Evolutionary conservation across 2,797 vertebrate genomes (phyloP), one percentile per base, ranked within the genome.

Genomic region (Antrozous pallidus): DNA sequence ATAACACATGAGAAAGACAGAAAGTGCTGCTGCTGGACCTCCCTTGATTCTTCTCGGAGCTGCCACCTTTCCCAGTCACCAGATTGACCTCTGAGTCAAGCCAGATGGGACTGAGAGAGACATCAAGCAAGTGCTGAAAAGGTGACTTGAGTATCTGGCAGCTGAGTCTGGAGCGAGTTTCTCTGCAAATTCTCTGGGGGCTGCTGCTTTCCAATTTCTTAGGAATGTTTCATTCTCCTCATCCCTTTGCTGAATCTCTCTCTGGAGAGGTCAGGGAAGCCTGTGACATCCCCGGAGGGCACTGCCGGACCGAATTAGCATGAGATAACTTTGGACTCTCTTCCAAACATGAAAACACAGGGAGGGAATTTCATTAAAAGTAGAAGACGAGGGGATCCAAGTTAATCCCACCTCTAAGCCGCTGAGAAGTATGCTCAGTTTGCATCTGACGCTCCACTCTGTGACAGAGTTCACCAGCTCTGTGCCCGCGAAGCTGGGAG

Each of bases 251-350:
- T 97, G 97, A 97, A 96, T 98, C 98, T 98, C 98, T 98, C 98
- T 98, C 98, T 97, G 97, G 98, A 98, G 98, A 98, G 99, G 99
- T 99, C 99, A 99, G 97, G 98, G 98, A 99, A 98, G 98, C 98
- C 98, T 98, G 98, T 98, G 98, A 99, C 98, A 98, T 99, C 98
- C 98, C 99, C 98, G 98, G 99, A 99, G 99, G 99, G 99, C 99
- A 99, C 99, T 99, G 99, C 99, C 99, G 99, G 99, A 99, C 99
- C 99, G 99, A 99, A 99, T 99, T 99, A 99, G 98, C 99, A 99
- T 99, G 99, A 99, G 99, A 99, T 99, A 99, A 99, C 98, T 98
- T 98, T 98, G 97, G 98, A 98, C 98, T 98, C 97, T 98, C 98
- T 98, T 98, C 98, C 97, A 98, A 98, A 98, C 98, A 98, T 96